Conservation (phyloP, 1,140 invertebrate genomes). For the Lethocerus indicus region DNA sequence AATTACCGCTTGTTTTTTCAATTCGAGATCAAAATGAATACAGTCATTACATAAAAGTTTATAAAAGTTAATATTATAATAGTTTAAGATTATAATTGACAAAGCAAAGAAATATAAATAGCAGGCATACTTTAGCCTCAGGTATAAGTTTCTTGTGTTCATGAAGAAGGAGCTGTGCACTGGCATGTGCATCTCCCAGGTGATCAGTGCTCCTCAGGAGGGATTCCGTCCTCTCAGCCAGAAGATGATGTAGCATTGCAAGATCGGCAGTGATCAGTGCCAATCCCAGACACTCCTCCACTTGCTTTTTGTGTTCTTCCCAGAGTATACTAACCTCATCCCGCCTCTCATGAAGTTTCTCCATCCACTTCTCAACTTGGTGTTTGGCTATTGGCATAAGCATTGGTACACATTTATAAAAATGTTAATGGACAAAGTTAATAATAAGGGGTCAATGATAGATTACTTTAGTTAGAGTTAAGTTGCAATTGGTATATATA, state of each 20-base stretch:
- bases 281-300: constrained; percentile 45
- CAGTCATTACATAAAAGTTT: not conserved
- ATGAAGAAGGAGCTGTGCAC: constrained; percentile 45
- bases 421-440: not conserved
- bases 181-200: constrained; percentile 47
- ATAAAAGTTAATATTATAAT: not conserved
- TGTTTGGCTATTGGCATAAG: constrained; percentile 31
- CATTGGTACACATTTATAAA: not conserved
- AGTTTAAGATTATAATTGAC: not conserved
- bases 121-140: constrained; percentile 44
- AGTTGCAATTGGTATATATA: not conserved
- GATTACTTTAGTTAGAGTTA: no score
- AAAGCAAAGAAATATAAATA: not conserved
- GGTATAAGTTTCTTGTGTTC: constrained; percentile 51
- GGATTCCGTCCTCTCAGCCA: constrained; percentile 30
- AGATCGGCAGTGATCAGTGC: constrained; percentile 55
- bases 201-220: constrained; percentile 29
- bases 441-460: not conserved
- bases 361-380: constrained; percentile 57
- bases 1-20: not conserved
- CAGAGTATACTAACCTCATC: constrained; percentile 56
- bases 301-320: constrained; percentile 22
- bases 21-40: not conserved
- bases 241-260: constrained; percentile 41
- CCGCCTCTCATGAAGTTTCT: constrained; percentile 58